Base-by-base conservation (phyloP, 2,113 vertebrate genomes). In the Psittacus erithacus region DNA sequence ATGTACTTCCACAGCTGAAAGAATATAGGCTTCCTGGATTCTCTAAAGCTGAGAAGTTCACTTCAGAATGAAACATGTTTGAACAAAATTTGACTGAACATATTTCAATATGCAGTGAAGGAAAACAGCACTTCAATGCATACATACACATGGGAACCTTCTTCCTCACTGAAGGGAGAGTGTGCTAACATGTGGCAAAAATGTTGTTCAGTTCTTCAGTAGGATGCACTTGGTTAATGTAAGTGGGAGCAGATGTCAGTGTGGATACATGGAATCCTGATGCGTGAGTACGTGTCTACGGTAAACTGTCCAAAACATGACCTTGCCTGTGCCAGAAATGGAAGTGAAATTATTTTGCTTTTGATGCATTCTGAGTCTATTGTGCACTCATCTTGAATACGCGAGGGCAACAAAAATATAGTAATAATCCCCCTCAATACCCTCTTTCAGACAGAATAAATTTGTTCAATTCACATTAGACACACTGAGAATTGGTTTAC, bases 161-260 rank as follows among this genome's bases (percentile, higher is more conserved):
- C 1, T 0, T 1, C 29, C 24, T 1, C 7, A 33, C 11, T 81
- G 65, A n/a, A 49, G n/a, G 20, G 18, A 43, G 17, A 43, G 25
- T 17, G 17, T 67, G 22, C 19, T 35, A 68, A 52, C 43, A 33
- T 2, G 10, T 14, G 29, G 15, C 9, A 78, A 82, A 82, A 35
- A 6, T 10, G 14, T 13, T 68, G 23, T 70, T 24, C 6, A 5
- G 9, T 55, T 71, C 47, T 60, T 84, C 60, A 62, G 25, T 62
- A 41, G 10, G 31, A 68, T 75, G 5, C 35, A 39, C 10, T 68
- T 64, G 20, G 8, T 55, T 84, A 35, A 55, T 75, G 8, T 1
- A 4, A 67, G 39, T 59, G 19, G 20, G 50, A 77, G 8, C 18
- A 18, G 16, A 28, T 82, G 60, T 79, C 28, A n/a, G 9, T 49